Evolutionary conservation across 2,113 vertebrate species (phyloP).

Genomic region (Uropsilus gracilis): DNA sequence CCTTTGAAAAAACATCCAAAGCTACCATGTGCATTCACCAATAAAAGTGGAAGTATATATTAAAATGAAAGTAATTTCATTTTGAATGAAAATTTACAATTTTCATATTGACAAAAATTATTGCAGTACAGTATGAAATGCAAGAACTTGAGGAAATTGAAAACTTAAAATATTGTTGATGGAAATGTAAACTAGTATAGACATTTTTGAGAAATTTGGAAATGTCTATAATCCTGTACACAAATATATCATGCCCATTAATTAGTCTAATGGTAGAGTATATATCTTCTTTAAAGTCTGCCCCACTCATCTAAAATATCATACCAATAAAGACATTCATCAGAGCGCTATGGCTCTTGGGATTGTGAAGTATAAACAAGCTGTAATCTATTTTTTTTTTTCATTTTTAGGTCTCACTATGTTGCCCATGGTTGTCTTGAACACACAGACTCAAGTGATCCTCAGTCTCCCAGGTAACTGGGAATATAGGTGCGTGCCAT

Average conservation of each 20-base stretch:
- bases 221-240: not conserved
- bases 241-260: not conserved
- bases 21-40: not conserved
- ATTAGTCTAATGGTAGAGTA: not conserved
- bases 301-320: not conserved
- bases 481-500: too few relatives aligned
- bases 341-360: not conserved
- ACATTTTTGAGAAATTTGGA: not conserved
- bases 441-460: too few relatives aligned
- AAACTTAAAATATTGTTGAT: not conserved
- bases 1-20: not conserved
- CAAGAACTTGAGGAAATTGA: not conserved
- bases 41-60: not conserved
- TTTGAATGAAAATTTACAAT: too few relatives aligned
- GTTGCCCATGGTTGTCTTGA: too few relatives aligned
- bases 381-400: too few relatives aligned
- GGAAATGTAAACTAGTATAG: not conserved
- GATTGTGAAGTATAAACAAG: not conserved
- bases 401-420: too few relatives aligned
- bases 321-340: not conserved
- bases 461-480: too few relatives aligned
- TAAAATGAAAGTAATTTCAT: constrained; percentile 17
- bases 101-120: not conserved
- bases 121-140: not conserved
- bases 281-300: not conserved